Base-by-base conservation (phyloP, 37 sponge, comb jelly and placozoan species). In the Spongilla lacustris region DNA sequence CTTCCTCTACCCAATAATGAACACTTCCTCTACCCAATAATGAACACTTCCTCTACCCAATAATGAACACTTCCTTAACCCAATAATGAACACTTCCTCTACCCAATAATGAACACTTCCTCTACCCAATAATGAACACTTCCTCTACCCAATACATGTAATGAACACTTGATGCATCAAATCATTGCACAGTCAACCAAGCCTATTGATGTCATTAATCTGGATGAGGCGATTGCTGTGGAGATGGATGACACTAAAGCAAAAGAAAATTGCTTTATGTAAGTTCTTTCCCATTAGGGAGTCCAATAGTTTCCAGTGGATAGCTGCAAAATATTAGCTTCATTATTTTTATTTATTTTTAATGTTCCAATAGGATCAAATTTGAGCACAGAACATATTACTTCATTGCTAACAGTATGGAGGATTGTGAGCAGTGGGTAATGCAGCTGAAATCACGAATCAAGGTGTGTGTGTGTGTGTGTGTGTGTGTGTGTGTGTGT, bases 201-300 rank as follows among this genome's bases (percentile, higher is more conserved):
- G 22, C 95, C 95, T n/a, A 83, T 94, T n/a, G 69, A 77, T 48
- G 79, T 67, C 19, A 29, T 94, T 19, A 66, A 94, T 68, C 26
- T 94, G 31, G 32, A 22, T 3, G n/a, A 69, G 73, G 95, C 92
- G 32, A 68, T 24, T 21, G 77, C 74, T 23, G 91, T 91, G 28
- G 89, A 91, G 19, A 79, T 82, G 74, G 95, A 94, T 37, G 17
- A 70, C 30, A 71, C 83, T 17, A 88, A 77, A 48, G 82, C 76
- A 30, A 94, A 91, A 69, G 83, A 94, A 0, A 81, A 68, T 38
- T 88, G 95, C 27, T 88, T 94, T 58, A 88, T 78, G 89, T 58
- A 58, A 58, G 58, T 58, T 58, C 21, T 46, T 8, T 84, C 8
- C 8, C 46, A 10, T n/a, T n/a, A n/a, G n/a, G n/a, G n/a, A n/a